Evolutionary conservation across 2,797 vertebrate species (phyloP).

Genomic region (Ctenochaetus hawaiiensis): DNA sequence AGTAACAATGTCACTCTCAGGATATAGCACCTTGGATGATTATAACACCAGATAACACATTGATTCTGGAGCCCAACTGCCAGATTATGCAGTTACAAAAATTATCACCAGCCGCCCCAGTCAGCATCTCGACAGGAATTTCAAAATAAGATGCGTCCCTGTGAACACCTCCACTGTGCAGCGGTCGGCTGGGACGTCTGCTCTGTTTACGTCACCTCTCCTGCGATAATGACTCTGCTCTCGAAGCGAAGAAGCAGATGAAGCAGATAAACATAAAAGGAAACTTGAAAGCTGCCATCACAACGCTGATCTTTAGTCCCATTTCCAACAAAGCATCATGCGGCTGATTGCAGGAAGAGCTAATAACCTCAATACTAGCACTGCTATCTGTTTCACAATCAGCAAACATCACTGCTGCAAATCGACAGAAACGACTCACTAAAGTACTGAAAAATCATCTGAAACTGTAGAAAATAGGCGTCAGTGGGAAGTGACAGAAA

Average conservation of each 20-base stretch:
- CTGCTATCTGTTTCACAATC: neutral
- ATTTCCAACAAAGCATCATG: neutral
- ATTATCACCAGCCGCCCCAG: neutral
- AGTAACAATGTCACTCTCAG: conserved; percentile 8
- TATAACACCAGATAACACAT: conserved; percentile 2
- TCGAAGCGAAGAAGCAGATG: neutral
- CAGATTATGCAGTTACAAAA: conserved; percentile 16
- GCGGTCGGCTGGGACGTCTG: neutral
- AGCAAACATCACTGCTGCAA: too few relatives aligned
- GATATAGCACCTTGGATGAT: conserved; percentile 18
- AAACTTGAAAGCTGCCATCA: neutral
- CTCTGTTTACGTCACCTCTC: neutral
- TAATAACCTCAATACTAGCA: neutral
- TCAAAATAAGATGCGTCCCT: neutral
- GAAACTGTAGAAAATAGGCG: neutral
- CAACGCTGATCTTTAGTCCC: neutral
- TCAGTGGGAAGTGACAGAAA: neutral
- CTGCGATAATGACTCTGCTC: neutral
- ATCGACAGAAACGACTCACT: neutral
- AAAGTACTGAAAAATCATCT: neutral
- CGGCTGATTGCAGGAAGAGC: neutral
- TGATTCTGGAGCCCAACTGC: neutral
- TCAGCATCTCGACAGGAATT: neutral
- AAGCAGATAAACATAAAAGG: neutral
- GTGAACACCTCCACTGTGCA: neutral